Evolutionary conservation across 1,140 invertebrate genomes (phyloP), one percentile per base, ranked within the genome.

Genomic region (Zaprionus camerounensis): DNA sequence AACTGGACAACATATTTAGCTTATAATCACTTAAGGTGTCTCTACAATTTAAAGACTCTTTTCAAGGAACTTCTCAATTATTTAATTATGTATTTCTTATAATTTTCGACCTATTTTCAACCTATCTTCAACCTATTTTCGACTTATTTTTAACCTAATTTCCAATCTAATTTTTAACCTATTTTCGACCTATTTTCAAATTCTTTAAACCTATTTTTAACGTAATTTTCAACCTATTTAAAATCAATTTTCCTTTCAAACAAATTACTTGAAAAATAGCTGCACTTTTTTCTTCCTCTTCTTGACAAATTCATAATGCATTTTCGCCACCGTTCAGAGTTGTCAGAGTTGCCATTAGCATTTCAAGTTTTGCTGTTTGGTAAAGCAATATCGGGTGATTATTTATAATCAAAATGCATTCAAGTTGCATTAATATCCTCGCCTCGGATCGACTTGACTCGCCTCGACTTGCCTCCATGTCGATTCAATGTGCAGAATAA

Each of bases 401-500:
- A 46, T 46, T 46, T 46, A 46, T 46, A 46, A 46, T 46, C 41
- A 46, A 46, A 46, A 46, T 53, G 22, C 22, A 53, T 24, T 53
- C 51, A 53, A 53, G 51, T 26, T 53, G 51, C 51, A 53, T 46
- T 46, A 46, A 46, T 46, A 46, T 46, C 41, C 7, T 17, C n/a
- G 41, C 41, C 41, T 46, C 41, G n/a, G 17, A 46, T 46, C 41
- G 41, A 46, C 41, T 17, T 7, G 41, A 9, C n/a, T 46, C 0
- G 34, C 34, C 11, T 9, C 28, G 28, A 13, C 11, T 41, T 17
- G 41, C 15, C 41, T 44, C 41, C 0, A 44, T 44, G 41, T 44
- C 41, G 41, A 61, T 61, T 56, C 49, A 71, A 71, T 58, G 51
- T 58, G 26, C 20, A 46, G 51, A 63, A 67, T 76, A 76, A 76